These are phyloP conservation scores for Drosophila prosaltans DNA, from an alignment of 1,140 invertebrate species.

Conservation along the genomic window DNA sequence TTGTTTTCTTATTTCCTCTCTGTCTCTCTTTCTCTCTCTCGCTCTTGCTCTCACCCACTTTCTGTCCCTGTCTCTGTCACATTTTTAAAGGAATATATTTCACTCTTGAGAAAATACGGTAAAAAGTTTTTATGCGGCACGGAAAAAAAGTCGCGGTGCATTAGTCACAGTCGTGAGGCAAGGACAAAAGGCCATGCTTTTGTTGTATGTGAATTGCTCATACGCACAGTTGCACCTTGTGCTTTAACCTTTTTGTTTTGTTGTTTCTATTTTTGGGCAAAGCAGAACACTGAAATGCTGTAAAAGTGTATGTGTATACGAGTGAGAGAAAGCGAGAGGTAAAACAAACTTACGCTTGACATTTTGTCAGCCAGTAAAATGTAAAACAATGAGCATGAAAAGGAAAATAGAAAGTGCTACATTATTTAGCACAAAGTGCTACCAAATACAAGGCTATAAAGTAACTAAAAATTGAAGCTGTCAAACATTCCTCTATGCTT, in stretches of 20 bases:
- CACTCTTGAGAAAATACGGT: slow-evolving; percentile 53
- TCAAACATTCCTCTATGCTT: background rate
- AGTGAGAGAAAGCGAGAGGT: background rate
- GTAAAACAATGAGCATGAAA: slow-evolving; percentile 38
- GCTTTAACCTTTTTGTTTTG: slow-evolving; percentile 27
- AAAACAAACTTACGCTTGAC: slow-evolving; percentile 48
- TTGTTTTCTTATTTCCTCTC: background rate
- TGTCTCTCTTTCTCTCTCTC: background rate
- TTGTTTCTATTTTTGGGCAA: slow-evolving; percentile 14
- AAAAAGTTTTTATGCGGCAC: slow-evolving; percentile 41
- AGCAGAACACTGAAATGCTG: slow-evolving; percentile 1
- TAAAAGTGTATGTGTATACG: background rate
- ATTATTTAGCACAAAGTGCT: slow-evolving; percentile 28
- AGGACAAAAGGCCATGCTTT: slow-evolving; percentile 50
- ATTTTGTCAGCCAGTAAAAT: slow-evolving; percentile 49
- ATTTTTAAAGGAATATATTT: slow-evolving; percentile 38
- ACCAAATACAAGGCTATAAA: slow-evolving; percentile 9
- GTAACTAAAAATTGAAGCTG: background rate
- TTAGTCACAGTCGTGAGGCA: slow-evolving; percentile 70
- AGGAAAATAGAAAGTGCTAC: slow-evolving; percentile 11
- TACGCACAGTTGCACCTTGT: slow-evolving; percentile 70
- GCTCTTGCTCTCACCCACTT: background rate
- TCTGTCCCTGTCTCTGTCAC: background rate
- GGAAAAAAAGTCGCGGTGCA: slow-evolving; percentile 55
- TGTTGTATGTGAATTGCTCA: slow-evolving; percentile 54